phyloP scores from a whole-genome alignment of 2,888 invertebrate genomes.

The Unio pictorum region DNA sequence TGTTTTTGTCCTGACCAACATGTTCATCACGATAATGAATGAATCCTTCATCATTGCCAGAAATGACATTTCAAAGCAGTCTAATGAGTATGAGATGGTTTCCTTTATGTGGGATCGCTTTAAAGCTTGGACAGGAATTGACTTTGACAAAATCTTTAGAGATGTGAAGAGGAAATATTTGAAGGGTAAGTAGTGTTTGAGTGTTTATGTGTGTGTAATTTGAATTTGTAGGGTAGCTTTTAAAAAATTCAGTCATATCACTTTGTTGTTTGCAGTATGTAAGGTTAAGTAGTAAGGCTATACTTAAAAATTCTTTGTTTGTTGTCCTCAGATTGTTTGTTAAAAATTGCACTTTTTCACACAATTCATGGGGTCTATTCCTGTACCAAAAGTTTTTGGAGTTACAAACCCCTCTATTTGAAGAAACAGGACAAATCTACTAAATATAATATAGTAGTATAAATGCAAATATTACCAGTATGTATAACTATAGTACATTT shows the following conservation, averaged over 20 bases:
- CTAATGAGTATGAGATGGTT: conserved; percentile 68
- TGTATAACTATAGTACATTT: too few species aligned
- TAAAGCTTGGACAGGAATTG: conserved; percentile 52
- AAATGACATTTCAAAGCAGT: conserved; percentile 55
- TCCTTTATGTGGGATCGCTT: conserved; percentile 59
- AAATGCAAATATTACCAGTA: too few species aligned
- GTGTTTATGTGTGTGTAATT: too few species aligned
- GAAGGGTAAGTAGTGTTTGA: conserved; percentile 22
- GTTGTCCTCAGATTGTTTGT: not conserved
- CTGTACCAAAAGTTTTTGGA: not conserved
- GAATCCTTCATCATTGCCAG: conserved; percentile 65
- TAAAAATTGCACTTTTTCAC: not conserved
- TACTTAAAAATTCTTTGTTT: not conserved
- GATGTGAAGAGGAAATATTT: conserved; percentile 38
- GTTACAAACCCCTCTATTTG: not conserved
- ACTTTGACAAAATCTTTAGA: conserved; percentile 28
- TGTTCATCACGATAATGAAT: conserved; percentile 69
- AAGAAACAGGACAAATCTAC: too few species aligned
- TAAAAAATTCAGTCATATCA: too few species aligned
- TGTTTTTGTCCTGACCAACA: conserved; percentile 66
- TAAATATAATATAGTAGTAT: too few species aligned
- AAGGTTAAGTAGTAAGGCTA: conserved; percentile 22
- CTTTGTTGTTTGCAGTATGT: too few species aligned
- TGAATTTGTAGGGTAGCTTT: too few species aligned
- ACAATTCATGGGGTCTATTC: not conserved